Evolutionary conservation across 2,797 vertebrate species (phyloP).

Genomic region (Kryptolebias ocellatus): DNA sequence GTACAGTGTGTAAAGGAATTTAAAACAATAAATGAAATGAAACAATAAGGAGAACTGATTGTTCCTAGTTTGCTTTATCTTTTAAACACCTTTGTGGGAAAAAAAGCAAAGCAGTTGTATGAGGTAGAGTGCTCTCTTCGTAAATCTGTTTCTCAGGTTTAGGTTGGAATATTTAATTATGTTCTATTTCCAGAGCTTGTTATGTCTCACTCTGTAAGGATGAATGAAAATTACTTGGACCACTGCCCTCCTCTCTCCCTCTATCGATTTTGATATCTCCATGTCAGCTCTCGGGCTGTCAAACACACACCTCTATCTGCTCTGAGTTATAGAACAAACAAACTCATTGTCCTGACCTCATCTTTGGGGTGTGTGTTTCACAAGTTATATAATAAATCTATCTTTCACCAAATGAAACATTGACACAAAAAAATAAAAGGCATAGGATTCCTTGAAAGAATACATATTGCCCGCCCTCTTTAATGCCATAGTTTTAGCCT

Average conservation of each 20-base stretch:
- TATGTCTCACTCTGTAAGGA: slow-evolving; percentile 33
- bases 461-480: too few species aligned
- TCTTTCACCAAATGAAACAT: slow-evolving; percentile 6
- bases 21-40: background rate
- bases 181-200: slow-evolving; percentile 32
- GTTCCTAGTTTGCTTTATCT: background rate
- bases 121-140: too few species aligned
- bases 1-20: background rate
- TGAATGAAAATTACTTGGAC: slow-evolving; percentile 48
- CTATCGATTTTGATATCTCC: slow-evolving; percentile 57
- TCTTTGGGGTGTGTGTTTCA: slow-evolving; percentile 9
- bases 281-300: slow-evolving; percentile 44
- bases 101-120: background rate
- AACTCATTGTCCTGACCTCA: slow-evolving; percentile 1
- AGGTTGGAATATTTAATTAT: slow-evolving; percentile 21
- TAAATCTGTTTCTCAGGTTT: slow-evolving; percentile 11
- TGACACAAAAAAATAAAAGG: background rate
- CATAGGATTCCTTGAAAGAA: too few species aligned
- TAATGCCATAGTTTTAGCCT: too few species aligned
- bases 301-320: slow-evolving; percentile 21
- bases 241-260: slow-evolving; percentile 34
- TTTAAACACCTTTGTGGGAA: background rate
- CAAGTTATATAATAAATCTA: slow-evolving; percentile 15
- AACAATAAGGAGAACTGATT: background rate
- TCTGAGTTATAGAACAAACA: slow-evolving; percentile 16